phyloP scores from a whole-genome alignment of 1,140 invertebrate genomes.

The Drepana arcuata region DNA sequence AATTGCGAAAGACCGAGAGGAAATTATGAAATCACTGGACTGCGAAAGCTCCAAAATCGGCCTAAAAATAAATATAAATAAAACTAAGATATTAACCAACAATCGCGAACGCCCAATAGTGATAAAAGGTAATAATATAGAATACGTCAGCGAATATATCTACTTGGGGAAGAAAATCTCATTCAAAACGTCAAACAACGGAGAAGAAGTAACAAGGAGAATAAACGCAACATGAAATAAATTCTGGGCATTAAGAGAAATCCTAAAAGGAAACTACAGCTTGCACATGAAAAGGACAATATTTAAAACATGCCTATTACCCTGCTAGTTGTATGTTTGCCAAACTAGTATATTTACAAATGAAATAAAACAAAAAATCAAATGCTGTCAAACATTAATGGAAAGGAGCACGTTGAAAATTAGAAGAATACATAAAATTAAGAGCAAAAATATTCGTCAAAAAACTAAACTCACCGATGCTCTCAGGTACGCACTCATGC shows the following conservation, averaged over 20 bases:
- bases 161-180: constrained; percentile 10
- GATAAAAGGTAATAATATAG: too few relatives aligned
- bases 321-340: background rate
- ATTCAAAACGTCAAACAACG: constrained; percentile 1
- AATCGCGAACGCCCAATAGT: background rate
- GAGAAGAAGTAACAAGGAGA: constrained; percentile 2
- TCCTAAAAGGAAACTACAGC: constrained; percentile 1
- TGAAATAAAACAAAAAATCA: constrained; percentile 5
- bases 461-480: background rate
- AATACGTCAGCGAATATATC: constrained; percentile 5
- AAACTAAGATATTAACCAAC: constrained; percentile 9
- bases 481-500: background rate
- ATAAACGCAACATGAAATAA: constrained; percentile 2
- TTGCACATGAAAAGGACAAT: constrained; percentile 1
- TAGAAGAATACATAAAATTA: background rate
- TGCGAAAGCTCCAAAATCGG: constrained; percentile 5
- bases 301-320: constrained; percentile 1
- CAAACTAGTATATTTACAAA: background rate
- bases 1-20: constrained; percentile 3
- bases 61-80: constrained; percentile 3
- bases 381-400: background rate
- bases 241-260: constrained; percentile 4
- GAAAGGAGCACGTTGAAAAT: constrained; percentile 1
- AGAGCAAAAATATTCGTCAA: background rate
- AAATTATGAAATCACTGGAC: constrained; percentile 4